Conservation (phyloP, 2,113 vertebrate genomes). For the Bagarius yarrelli region DNA sequence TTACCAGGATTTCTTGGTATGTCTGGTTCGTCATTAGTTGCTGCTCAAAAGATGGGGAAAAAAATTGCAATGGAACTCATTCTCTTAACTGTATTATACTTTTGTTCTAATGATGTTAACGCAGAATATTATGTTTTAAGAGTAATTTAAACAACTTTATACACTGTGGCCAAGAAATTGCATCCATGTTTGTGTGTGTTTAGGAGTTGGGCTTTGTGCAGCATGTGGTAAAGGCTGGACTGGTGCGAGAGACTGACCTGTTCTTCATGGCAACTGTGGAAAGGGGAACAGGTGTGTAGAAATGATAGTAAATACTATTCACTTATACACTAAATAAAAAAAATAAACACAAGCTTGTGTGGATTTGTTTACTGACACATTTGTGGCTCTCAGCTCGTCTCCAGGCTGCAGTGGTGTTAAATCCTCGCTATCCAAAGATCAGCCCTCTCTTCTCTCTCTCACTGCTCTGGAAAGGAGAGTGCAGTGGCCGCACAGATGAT, state of each 20-base stretch:
- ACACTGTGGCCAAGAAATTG: neutral
- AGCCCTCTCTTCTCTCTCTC: slow-evolving; percentile 88
- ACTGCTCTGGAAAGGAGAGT: slow-evolving; percentile 96
- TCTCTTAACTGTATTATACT: neutral
- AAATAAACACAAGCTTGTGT: neutral
- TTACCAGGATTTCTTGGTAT: slow-evolving; percentile 84
- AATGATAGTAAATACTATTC: neutral
- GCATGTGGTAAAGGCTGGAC: slow-evolving; percentile 80
- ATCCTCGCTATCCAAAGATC: slow-evolving; percentile 85
- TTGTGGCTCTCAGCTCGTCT: slow-evolving; percentile 77
- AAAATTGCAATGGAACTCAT: neutral
- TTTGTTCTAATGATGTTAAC: neutral
- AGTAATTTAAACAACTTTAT: too few species aligned
- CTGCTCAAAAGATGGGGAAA: neutral
- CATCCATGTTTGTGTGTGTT: slow-evolving; percentile 3
- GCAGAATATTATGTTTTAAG: neutral
- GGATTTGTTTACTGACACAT: neutral
- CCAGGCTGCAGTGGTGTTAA: slow-evolving; percentile 83
- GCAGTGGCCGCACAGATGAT: slow-evolving; percentile 83
- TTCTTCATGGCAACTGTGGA: slow-evolving; percentile 89
- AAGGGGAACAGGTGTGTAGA: slow-evolving; percentile 85
- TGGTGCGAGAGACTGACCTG: slow-evolving; percentile 86
- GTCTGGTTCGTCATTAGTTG: slow-evolving; percentile 32
- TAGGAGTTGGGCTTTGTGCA: slow-evolving; percentile 84
- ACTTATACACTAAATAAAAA: neutral